phyloP scores from a whole-genome alignment of 2,113 vertebrate species.

The Prionailurus viverrinus region DNA sequence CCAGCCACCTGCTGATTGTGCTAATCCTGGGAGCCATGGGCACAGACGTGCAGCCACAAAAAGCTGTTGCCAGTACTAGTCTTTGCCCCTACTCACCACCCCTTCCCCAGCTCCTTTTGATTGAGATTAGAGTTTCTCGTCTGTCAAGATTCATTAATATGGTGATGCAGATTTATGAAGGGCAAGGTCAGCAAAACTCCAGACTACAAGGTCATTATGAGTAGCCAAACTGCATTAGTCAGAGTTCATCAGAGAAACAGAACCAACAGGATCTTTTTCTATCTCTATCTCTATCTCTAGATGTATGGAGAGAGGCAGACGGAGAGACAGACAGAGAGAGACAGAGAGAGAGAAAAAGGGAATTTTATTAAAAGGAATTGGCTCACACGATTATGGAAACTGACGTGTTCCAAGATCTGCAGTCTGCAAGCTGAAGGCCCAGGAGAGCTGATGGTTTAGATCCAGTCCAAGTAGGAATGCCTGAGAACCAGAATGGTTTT shows the following conservation, averaged over 20 bases:
- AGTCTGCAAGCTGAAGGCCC: background rate
- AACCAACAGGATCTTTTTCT: background rate
- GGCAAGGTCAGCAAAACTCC: constrained; percentile 3
- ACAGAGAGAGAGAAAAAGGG: background rate
- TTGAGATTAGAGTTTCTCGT: constrained; percentile 46
- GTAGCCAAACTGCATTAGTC: background rate
- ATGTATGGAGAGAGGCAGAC: background rate
- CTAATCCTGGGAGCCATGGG: constrained; percentile 13
- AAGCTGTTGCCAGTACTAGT: background rate
- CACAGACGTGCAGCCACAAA: background rate
- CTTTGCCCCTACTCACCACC: no score
- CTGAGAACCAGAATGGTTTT: background rate
- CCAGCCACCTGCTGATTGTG: constrained; percentile 75
- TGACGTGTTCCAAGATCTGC: background rate
- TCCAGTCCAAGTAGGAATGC: background rate
- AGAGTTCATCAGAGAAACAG: background rate
- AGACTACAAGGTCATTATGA: background rate
- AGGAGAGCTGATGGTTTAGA: background rate
- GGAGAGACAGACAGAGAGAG: background rate
- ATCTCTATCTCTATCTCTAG: background rate
- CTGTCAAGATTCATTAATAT: constrained; percentile 40
- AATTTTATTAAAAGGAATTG: background rate
- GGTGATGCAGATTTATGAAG: constrained; percentile 42
- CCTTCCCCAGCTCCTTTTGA: background rate
- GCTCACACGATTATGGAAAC: background rate